These are phyloP conservation scores for Nanger granti DNA, from an alignment of 2,113 vertebrate species.

Conservation along the genomic window DNA sequence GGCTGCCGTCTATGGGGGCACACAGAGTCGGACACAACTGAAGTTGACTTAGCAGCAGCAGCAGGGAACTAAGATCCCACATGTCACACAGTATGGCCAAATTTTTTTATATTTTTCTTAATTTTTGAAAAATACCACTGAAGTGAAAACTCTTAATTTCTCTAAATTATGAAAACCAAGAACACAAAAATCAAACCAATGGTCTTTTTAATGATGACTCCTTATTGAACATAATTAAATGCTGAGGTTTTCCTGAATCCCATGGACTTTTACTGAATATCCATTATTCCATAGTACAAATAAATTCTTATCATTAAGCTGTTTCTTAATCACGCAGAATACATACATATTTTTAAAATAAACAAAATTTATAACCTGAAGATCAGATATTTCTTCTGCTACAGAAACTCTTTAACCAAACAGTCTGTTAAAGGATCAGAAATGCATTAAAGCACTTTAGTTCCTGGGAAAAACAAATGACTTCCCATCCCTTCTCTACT, in stretches of 20 bases:
- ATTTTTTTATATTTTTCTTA: background rate
- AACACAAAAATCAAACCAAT: background rate
- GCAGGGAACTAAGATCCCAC: background rate
- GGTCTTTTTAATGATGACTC: background rate
- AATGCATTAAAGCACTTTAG: conserved; percentile 14
- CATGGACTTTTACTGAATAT: background rate
- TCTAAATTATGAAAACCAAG: background rate
- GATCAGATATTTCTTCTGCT: background rate
- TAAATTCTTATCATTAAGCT: background rate
- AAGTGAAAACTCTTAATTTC: background rate
- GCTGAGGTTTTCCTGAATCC: background rate
- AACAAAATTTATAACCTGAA: background rate
- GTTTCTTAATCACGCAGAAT: background rate
- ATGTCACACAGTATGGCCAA: background rate
- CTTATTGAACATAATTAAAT: background rate
- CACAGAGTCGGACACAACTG: too few species aligned
- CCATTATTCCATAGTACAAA: background rate
- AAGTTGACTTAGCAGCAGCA: too few species aligned
- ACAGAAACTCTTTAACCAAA: background rate
- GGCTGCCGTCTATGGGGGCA: too few species aligned
- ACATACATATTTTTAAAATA: background rate
- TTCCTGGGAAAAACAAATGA: conserved; percentile 36
- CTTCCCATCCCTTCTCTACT: background rate
- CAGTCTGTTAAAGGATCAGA: conserved; percentile 4
- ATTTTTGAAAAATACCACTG: background rate